Base-by-base conservation (phyloP, 2,888 invertebrate species). In the Ormia ochracea region DNA sequence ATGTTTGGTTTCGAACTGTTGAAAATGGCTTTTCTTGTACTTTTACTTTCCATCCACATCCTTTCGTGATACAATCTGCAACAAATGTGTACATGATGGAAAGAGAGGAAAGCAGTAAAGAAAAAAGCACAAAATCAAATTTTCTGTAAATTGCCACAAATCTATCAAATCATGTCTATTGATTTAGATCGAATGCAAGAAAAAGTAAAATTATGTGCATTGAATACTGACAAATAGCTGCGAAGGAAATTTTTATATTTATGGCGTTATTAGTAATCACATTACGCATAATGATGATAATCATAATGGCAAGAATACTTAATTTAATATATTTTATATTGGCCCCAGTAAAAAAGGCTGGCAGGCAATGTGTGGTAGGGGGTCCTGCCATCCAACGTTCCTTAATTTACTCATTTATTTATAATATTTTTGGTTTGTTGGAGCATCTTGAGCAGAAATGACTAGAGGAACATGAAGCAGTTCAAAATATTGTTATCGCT, bases 151-250 rank as follows among this genome's bases (percentile, higher is more conserved):
- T 78, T 54, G 73, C 28, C 52, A 28, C 21, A 73, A 73, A 78
- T 78, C 68, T 56, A 78, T 78, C 78, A 78, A 78, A 68, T 28
- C 66, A 14, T 68, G 56, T 78, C 56, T 78, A 78, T 78, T 66
- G 78, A 78, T 73, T 78, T 73, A 68, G 66, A 78, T 72, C 12
- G 52, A 69, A 63, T 31, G 9, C 19, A 59, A 56, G 48, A 63
- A 26, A 23, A 61, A 26, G 36, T 17, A 23, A 43, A 50, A 19
- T 41, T 28, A 31, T 38, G 58, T 63, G 48, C 36, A 21, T 17
- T 59, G 70, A 59, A 70, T 63, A 65, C 69, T 78, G 78, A 78
- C 74, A 78, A 78, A 78, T 74, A 56, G 58, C 50, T 65, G 23
- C 33, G 17, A 59, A 68, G 72, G 61, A 78, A 73, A 78, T 68